phyloP scores from a whole-genome alignment of 2,113 vertebrate genomes.

The Heliornis fulica region DNA sequence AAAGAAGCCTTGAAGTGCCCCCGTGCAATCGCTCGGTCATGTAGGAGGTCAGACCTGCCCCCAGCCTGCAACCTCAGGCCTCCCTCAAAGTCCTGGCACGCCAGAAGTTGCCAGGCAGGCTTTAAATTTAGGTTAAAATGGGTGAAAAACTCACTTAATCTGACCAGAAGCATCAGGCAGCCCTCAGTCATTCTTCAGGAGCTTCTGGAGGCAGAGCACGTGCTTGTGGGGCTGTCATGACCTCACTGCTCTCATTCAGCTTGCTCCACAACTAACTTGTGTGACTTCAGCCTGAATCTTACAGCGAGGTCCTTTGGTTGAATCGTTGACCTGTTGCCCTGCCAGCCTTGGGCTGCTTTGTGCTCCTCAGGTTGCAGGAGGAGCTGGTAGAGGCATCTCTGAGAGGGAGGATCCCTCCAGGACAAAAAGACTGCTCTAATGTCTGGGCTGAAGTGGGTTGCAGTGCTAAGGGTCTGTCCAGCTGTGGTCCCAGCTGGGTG shows the following conservation, averaged over 20 bases:
- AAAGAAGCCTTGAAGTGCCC: background rate
- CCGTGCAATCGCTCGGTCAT: accelerated
- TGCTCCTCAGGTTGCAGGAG: background rate
- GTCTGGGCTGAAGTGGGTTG: background rate
- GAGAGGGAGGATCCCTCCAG: background rate
- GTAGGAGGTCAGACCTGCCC: background rate
- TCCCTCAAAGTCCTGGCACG: background rate
- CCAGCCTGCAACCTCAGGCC: background rate
- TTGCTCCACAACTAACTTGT: background rate
- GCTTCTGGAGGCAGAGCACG: background rate
- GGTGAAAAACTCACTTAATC: background rate
- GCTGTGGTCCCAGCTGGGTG: background rate
- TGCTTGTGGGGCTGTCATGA: background rate
- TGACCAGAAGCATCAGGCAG: background rate
- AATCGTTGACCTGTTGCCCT: no score
- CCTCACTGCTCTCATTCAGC: background rate
- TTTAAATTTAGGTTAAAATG: background rate
- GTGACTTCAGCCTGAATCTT: background rate
- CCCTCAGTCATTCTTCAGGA: background rate
- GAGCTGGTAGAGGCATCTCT: background rate
- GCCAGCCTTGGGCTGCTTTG: background rate
- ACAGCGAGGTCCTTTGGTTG: background rate
- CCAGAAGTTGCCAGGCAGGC: background rate
- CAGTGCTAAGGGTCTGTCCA: background rate
- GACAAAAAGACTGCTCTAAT: background rate